Evolutionary conservation across 2,113 vertebrate species (phyloP).

Genomic region (Verasper variegatus): DNA sequence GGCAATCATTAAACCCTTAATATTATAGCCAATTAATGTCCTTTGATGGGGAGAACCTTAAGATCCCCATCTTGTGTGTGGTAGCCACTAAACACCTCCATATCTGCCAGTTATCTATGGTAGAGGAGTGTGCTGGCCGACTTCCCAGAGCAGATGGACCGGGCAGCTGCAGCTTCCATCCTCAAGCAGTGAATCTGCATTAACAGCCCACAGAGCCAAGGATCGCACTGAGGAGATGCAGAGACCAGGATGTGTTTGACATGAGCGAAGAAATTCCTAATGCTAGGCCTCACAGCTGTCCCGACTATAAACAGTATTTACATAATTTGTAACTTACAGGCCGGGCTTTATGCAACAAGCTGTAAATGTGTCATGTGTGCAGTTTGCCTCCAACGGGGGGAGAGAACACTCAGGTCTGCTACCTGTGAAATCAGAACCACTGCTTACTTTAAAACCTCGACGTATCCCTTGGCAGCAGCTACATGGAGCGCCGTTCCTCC

Average conservation of each 20-base stretch:
- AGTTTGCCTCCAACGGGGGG: not conserved
- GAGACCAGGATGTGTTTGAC: slow-evolving; percentile 4
- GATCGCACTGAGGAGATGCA: slow-evolving; percentile 43
- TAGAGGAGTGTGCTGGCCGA: slow-evolving; percentile 49
- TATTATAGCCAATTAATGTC: too few relatives aligned
- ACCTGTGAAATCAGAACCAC: not conserved
- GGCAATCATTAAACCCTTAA: not conserved
- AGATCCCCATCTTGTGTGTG: slow-evolving; percentile 17
- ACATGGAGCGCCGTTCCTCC: slow-evolving; percentile 98
- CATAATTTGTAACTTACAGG: not conserved
- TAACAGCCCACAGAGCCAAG: slow-evolving; percentile 12
- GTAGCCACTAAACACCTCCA: slow-evolving; percentile 23
- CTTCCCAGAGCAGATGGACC: slow-evolving; percentile 63
- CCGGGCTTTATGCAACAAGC: not conserved
- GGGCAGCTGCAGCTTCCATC: slow-evolving; percentile 32
- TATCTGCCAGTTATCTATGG: slow-evolving; percentile 51
- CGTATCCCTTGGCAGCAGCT: slow-evolving; percentile 96
- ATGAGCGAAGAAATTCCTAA: slow-evolving; percentile 3
- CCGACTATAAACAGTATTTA: slow-evolving; percentile 23
- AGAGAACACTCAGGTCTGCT: not conserved
- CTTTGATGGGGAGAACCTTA: not conserved
- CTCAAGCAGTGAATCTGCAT: slow-evolving; percentile 17
- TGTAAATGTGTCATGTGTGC: not conserved
- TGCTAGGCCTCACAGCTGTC: not conserved
- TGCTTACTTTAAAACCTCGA: slow-evolving; percentile 99